phyloP scores from a whole-genome alignment of 2,113 vertebrate genomes.

The Paracanthobrama guichenoti region DNA sequence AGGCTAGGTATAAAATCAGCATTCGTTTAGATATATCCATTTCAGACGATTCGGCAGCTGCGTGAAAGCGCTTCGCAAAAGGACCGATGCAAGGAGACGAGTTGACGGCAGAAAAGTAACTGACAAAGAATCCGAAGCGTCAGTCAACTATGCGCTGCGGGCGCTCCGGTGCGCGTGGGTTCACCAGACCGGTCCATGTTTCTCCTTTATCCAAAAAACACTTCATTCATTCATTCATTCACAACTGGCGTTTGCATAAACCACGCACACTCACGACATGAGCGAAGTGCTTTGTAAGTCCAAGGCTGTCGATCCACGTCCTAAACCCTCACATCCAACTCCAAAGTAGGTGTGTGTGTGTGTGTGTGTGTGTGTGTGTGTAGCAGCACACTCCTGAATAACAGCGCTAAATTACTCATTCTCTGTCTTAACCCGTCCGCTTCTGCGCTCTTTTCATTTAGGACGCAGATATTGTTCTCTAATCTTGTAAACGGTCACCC shows the following conservation, averaged over 20 bases:
- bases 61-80: not conserved
- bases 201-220: not conserved
- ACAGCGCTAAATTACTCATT: conserved; percentile 3
- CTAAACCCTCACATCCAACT: not conserved
- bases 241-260: not conserved
- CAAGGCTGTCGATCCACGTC: not conserved
- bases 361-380: not conserved
- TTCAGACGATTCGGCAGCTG: not conserved
- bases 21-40: conserved; percentile 25
- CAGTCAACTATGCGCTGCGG: not conserved
- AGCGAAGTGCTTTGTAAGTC: not conserved
- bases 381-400: conserved; percentile 3
- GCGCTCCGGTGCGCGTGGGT: conserved; percentile 18
- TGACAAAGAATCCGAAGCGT: conserved; percentile 6
- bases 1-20: conserved; percentile 39
- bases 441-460: not conserved
- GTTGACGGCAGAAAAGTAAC: conserved; percentile 9
- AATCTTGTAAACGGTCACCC: not conserved
- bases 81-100: not conserved
- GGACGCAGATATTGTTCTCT: not conserved
- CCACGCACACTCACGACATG: not conserved
- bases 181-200: not conserved
- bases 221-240: conserved; percentile 1
- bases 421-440: not conserved
- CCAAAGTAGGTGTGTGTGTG: not conserved